phyloP scores from a whole-genome alignment of 2,113 vertebrate species.

The Elephas maximus region DNA sequence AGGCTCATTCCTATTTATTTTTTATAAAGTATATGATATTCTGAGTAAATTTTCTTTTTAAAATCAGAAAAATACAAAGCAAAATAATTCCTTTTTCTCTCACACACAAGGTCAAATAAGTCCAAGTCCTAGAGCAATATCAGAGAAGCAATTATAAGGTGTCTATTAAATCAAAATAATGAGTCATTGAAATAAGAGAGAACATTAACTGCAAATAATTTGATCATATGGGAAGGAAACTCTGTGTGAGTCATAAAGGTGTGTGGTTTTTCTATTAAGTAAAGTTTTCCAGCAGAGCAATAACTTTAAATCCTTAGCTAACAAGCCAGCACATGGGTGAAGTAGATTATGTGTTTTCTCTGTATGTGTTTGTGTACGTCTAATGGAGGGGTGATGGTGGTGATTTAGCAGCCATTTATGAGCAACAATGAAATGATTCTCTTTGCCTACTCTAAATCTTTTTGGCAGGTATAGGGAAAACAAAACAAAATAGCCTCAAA shows the following conservation, averaged over 20 bases:
- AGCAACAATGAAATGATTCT: neutral
- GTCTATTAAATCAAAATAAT: slow-evolving; percentile 55
- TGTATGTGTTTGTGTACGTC: neutral
- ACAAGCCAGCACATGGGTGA: neutral
- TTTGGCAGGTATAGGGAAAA: neutral
- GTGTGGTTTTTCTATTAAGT: slow-evolving; percentile 16
- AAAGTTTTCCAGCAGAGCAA: neutral
- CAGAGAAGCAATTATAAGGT: slow-evolving; percentile 11
- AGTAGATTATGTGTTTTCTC: neutral
- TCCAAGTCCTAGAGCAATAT: neutral
- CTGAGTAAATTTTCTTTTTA: neutral
- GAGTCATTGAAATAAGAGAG: neutral
- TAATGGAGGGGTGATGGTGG: neutral
- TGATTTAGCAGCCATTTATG: neutral
- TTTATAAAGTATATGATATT: slow-evolving; percentile 44
- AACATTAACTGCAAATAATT: neutral
- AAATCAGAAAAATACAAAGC: slow-evolving; percentile 16
- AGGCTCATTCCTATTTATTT: neutral
- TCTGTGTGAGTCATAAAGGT: slow-evolving; percentile 10
- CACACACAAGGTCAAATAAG: neutral
- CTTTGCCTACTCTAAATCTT: neutral
- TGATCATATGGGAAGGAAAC: neutral
- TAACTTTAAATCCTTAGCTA: neutral
- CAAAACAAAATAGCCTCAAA: neutral
- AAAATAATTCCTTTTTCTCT: slow-evolving; percentile 55